phyloP scores from a whole-genome alignment of 2,888 invertebrate genomes.

The Scaptomyza reducta region DNA sequence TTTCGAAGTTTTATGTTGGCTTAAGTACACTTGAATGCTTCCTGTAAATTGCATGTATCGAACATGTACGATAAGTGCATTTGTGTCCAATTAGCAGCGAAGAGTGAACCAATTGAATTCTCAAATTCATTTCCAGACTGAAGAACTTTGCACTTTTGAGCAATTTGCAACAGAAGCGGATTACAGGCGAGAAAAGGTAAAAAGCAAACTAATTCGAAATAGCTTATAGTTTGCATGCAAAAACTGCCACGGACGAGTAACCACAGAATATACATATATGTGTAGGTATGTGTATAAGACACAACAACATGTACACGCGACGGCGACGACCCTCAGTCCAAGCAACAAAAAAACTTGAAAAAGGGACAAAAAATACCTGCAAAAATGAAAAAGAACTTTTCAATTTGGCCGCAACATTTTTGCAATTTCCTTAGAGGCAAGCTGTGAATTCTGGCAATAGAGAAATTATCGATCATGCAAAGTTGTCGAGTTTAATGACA shows the following conservation, averaged over 20 bases:
- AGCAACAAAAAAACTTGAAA: slow-evolving; percentile 28
- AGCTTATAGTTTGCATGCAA: slow-evolving; percentile 49
- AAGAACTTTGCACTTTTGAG: slow-evolving; percentile 62
- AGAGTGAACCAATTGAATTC: slow-evolving; percentile 26
- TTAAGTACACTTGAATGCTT: background rate
- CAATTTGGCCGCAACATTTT: slow-evolving; percentile 70
- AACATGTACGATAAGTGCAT: slow-evolving; percentile 20
- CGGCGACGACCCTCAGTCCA: background rate
- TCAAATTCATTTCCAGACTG: slow-evolving; percentile 51
- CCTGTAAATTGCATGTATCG: slow-evolving; percentile 12
- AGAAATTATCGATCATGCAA: slow-evolving; percentile 65
- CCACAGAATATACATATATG: slow-evolving; percentile 25
- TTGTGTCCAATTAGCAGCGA: slow-evolving; percentile 46
- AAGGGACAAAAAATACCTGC: slow-evolving; percentile 7
- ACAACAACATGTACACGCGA: slow-evolving; percentile 37
- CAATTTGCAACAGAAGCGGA: slow-evolving; percentile 49
- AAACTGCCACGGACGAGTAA: slow-evolving; percentile 37
- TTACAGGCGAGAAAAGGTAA: slow-evolving; percentile 24
- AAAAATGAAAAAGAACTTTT: slow-evolving; percentile 60
- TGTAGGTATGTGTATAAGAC: slow-evolving; percentile 29
- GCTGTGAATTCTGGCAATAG: slow-evolving; percentile 43
- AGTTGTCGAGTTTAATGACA: slow-evolving; percentile 28
- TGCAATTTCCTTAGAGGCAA: slow-evolving; percentile 53
- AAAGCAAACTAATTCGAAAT: slow-evolving; percentile 41
- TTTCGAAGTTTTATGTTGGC: background rate